phyloP scores from a whole-genome alignment of 2,113 vertebrate genomes.

The Eptatretus burgeri region DNA sequence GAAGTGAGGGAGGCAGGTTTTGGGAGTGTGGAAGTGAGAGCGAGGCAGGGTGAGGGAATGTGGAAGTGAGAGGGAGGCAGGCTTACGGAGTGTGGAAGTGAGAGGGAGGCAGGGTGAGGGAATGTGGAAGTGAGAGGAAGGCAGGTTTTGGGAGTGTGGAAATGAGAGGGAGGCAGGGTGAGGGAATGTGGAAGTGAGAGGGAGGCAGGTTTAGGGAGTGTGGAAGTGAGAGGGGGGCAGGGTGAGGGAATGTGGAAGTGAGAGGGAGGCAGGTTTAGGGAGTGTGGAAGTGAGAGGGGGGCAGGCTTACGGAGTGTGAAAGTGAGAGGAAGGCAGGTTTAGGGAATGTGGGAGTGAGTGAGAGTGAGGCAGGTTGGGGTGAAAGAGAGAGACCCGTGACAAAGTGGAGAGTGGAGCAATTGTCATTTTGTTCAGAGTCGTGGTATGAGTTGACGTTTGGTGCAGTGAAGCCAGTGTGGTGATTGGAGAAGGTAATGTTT shows the following conservation, averaged over 20 bases:
- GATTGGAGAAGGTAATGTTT: too few relatives aligned
- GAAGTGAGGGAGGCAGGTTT: too few relatives aligned
- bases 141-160: not conserved
- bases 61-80: not conserved
- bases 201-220: not conserved
- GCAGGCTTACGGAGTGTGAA: not conserved
- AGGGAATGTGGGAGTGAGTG: not conserved
- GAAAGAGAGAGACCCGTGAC: too few relatives aligned
- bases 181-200: not conserved
- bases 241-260: conserved; percentile 6
- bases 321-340: not conserved
- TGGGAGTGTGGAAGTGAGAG: too few relatives aligned
- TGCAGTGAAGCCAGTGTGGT: too few relatives aligned
- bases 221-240: not conserved
- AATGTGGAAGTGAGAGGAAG: not conserved
- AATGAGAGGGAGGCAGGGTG: not conserved
- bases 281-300: conserved; percentile 9
- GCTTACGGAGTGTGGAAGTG: not conserved
- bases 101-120: not conserved
- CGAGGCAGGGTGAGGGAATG: not conserved
- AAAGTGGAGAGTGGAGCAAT: conserved; percentile 8
- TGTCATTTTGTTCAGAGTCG: not conserved
- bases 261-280: conserved; percentile 7
- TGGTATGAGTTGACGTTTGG: not conserved
- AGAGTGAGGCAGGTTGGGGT: too few relatives aligned